Base-by-base conservation (phyloP, 2,888 invertebrate species). In the Trissolcus brochymenae region DNA sequence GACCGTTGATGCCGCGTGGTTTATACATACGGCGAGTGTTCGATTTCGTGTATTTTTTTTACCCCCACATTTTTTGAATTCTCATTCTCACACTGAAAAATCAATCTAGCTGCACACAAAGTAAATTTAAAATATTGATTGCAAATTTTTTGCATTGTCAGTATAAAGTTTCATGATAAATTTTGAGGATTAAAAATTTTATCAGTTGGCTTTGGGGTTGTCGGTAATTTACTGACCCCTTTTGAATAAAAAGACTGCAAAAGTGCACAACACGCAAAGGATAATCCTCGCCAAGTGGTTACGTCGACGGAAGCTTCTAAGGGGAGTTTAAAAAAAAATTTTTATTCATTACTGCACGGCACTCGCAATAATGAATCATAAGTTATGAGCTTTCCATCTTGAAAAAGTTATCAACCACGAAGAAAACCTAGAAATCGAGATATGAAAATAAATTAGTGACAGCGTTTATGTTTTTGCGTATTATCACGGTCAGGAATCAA, bases 261-360 rank as follows among this genome's bases (percentile, higher is more conserved):
- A 62, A 56, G 17, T 56, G 62, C 51, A 62, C 62, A 62, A 56
- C 70, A 62, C 50, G 70, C 55, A 17, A 43, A 55, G 51, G 56
- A 70, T 41, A 25, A 61, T 51, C 50, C 51, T 56, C 62, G 56
- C 62, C 56, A 70, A 61, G 41, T 70, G 40, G 53, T 35, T 11
- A 35, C 11, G 35, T 35, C 35, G 35, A 35, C 35, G 35, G 9
- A 35, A 35, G 35, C 35, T 35, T 35, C 35, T 35, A 11, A 35
- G 2, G 35, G 35, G 60, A 76, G 55, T 65, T 75, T 41, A 55
- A 65, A 68, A 61, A 54, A 66, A 57, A 62, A 66, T 71, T 35
- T 35, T 35, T 35, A 35, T 35, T 35, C 35, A 35, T 56, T 59
- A 11, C 51, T 6, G 35, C 57, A 53, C 68, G 57, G 43, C 29